Evolutionary conservation across 2,888 invertebrate genomes (phyloP).

Genomic region (Agrochola litura): DNA sequence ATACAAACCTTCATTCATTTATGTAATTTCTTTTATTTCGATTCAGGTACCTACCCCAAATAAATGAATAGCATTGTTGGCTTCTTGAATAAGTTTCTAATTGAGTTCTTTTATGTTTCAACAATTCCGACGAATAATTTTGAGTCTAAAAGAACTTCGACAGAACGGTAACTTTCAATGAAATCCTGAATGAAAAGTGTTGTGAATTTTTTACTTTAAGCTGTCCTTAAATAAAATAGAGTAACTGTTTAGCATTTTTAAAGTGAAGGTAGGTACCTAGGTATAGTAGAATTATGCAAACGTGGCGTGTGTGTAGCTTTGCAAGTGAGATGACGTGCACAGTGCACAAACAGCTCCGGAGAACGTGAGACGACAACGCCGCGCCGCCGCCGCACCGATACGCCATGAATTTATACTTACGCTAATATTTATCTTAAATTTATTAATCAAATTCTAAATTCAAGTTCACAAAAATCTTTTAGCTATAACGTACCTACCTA

Average conservation of each 20-base stretch:
- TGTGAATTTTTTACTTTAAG: conserved; percentile 32
- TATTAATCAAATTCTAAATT: conserved; percentile 26
- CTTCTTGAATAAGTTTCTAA: conserved; percentile 52
- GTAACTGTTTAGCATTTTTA: conserved; percentile 36
- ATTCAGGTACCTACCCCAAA: conserved; percentile 9
- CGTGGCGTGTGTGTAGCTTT: conserved; percentile 40
- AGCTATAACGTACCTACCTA: neutral
- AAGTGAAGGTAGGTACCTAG: conserved; percentile 25
- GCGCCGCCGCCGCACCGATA: conserved; percentile 24
- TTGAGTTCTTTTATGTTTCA: conserved; percentile 52
- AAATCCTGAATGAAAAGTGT: conserved; percentile 36
- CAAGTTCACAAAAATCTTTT: neutral
- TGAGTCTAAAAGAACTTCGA: conserved; percentile 37
- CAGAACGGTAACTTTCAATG: conserved; percentile 43
- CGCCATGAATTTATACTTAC: conserved; percentile 26
- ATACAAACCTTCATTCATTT: neutral
- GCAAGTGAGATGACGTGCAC: conserved; percentile 49
- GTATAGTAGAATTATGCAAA: conserved; percentile 50
- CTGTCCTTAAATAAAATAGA: conserved; percentile 18
- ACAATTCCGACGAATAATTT: conserved; percentile 57
- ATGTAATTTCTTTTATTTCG: conserved; percentile 14
- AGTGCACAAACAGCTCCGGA: conserved; percentile 33
- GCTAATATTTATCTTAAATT: conserved; percentile 38
- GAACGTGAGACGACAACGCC: conserved; percentile 19
- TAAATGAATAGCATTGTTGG: conserved; percentile 42